A percentile compares a stretch with the other conserved stretches of the same genome.
Conservation (phyloP, 2,113 vertebrate species). For the Rhipidura dahli region DNA sequence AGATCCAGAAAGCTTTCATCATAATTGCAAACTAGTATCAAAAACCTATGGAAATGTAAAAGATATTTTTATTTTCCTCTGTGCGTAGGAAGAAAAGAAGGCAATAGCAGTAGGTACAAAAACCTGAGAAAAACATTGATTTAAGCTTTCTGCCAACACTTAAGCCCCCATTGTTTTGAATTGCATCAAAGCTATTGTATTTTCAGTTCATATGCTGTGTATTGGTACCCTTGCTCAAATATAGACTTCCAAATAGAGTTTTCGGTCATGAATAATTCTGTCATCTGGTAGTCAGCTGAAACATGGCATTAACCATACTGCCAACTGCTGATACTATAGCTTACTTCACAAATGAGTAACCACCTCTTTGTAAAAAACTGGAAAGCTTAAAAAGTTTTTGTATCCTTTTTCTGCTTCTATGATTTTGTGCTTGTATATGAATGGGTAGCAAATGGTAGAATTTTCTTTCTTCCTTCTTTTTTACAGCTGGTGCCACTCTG, state of each 20-base stretch:
- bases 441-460: background rate
- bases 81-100: background rate
- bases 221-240: background rate
- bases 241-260: background rate
- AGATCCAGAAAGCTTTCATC: background rate
- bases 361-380: background rate
- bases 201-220: background rate
- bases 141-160: background rate
- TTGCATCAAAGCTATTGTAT: background rate
- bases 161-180: background rate
- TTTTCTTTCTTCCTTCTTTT: background rate
- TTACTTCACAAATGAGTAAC: background rate
- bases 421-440: background rate
- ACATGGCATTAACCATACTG: background rate
- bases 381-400: background rate
- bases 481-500: background rate
- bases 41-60: background rate
- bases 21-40: background rate
- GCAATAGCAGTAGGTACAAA: background rate
- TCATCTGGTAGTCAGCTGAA: background rate
- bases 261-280: background rate
- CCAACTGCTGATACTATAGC: background rate
- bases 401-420: background rate
- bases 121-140: background rate
- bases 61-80: background rate